Evolutionary conservation across 2,888 invertebrate genomes (phyloP), one percentile per base, ranked within the genome.

Genomic region (Protonemura montana): DNA sequence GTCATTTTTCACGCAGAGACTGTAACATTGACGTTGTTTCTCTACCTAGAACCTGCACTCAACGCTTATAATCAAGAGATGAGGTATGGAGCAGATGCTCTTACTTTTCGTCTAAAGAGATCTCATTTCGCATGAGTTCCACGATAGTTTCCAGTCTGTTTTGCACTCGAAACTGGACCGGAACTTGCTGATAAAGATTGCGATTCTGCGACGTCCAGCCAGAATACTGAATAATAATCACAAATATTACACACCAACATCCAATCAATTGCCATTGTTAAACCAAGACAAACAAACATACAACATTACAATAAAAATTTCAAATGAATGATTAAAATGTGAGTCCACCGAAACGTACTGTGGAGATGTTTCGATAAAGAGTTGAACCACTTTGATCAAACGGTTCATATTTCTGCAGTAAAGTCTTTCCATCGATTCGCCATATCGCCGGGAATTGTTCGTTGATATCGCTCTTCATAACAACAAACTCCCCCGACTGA

Each of bases 401-500:
- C 29, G 91, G 90, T 87, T 92, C 92, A 89, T 91, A 92, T 88
- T 92, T 92, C 89, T 92, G 92, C 77, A 93, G 89, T 88, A 92
- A 90, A 77, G 90, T 90, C 35, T 91, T 91, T 10, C 95, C 96
- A 91, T 98, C 98, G 78, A 98, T 96, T 91, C 97, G 95, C 98
- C 98, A 98, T 89, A 98, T 95, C 6, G 96, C 94, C 7, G 97
- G 98, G 94, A 95, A 96, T 91, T 97, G 95, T 90, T 96, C 94
- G 87, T 93, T 93, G 88, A 97, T 91, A 92, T 98, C 97, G 85
- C 95, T 93, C 92, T 96, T 96, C 90, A 97, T 94, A 76, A 97
- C 96, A 88, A 98, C 95, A 92, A 97, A 98, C 90, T 97, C 97
- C 80, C 98, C 97, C 88, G 95, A 94, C 97, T 98, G 92, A 59